Evolutionary conservation across 2,888 invertebrate genomes (phyloP).

Genomic region (Tyria jacobaeae): DNA sequence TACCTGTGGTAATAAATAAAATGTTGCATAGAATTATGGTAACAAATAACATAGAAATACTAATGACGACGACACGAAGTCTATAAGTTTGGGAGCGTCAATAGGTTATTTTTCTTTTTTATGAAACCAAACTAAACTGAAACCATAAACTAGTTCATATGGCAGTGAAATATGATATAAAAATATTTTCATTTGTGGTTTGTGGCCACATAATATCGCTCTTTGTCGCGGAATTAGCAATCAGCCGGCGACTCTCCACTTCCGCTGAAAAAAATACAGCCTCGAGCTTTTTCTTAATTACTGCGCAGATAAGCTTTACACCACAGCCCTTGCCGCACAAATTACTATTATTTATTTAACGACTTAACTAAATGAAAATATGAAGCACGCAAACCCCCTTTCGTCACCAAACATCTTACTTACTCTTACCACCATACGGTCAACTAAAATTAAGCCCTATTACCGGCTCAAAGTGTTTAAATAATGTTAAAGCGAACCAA

Average conservation of each 20-base stretch:
- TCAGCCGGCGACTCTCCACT: constrained; percentile 64
- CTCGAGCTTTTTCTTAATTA: constrained; percentile 77
- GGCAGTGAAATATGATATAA: constrained; percentile 43
- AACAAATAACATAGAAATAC: too few relatives aligned
- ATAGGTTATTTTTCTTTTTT: background rate
- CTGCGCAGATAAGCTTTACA: constrained; percentile 73
- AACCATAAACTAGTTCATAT: constrained; percentile 23
- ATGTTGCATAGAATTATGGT: too few relatives aligned
- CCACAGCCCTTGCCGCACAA: constrained; percentile 66
- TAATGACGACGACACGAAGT: too few relatives aligned
- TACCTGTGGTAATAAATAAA: too few relatives aligned
- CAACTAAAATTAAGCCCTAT: constrained; percentile 54
- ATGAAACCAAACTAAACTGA: background rate
- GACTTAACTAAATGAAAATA: constrained; percentile 69
- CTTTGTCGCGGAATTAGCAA: constrained; percentile 83
- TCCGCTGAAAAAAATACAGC: constrained; percentile 62
- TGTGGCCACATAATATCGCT: constrained; percentile 70
- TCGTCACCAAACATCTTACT: constrained; percentile 23
- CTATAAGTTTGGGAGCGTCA: background rate
- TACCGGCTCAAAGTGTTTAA: constrained; percentile 46
- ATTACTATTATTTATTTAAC: constrained; percentile 76
- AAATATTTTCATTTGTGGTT: constrained; percentile 71
- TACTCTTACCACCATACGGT: constrained; percentile 39
- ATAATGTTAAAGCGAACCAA: constrained; percentile 47
- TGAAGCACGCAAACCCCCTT: constrained; percentile 55